Evolutionary conservation across 2,888 invertebrate genomes (phyloP), one percentile per base, ranked within the genome.

Genomic region (Heliconius ethilla): DNA sequence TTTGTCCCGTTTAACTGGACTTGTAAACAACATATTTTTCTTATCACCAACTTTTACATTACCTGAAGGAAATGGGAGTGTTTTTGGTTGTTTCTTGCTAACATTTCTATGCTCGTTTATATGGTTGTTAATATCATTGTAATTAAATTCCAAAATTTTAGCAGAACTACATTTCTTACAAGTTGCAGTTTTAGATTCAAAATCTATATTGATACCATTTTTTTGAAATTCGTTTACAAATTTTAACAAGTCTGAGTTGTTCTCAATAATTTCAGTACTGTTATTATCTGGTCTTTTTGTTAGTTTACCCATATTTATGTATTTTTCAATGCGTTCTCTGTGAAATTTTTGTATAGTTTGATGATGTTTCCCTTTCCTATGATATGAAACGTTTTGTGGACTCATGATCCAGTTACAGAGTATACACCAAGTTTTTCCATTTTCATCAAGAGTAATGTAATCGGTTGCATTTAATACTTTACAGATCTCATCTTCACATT

Each of bases 81-180:
- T 1, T 62, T 59, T 70, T 18, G 22, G 29, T 76, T 78, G 7
- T 63, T 75, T n/a, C 45, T 51, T 70, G 33, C 13, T 5, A 27
- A 22, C 80, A 78, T 83, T 82, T 15, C 83, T 84, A 70, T 88
- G 88, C 29, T 83, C 81, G 7, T 81, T 75, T 70, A 87, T 83
- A 51, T 88, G 87, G 11, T 79, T 79, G 45, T 84, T 75, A 33
- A 88, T 86, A 7, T 73, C 45, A n/a, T 83, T 73, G 25, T 75
- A 82, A 45, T 84, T 75, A 37, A 84, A 84, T 10, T 83, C 81
- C 2, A 88, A 25, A 72, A 33, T 65, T 22, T 75, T 80, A 22
- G n/a, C n/a, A 59, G 59, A n/a, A 0, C 79, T 78, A 75, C 89
- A 89, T 77, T 82, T 84, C 66, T 83, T 85, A 78, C 89, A 89